Evolutionary conservation across 2,888 invertebrate species (phyloP), one percentile per base, ranked within the genome.

Genomic region (Eupithecia exiguata): DNA sequence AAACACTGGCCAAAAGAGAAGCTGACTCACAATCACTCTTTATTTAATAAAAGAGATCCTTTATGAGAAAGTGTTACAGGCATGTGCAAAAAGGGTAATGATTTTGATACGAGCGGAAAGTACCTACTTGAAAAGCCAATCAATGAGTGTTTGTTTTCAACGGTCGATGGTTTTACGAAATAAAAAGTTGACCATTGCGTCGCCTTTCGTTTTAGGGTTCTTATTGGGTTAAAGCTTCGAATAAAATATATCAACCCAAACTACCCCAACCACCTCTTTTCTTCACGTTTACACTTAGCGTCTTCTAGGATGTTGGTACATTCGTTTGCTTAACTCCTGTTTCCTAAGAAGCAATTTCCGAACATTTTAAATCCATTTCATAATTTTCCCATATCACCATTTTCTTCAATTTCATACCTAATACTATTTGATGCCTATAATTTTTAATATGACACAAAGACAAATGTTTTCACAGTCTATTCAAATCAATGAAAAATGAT

Each of bases 31-130:
- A 75, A 67, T 70, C 63, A 72, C 36, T 71, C 74, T 71, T 75
- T 75, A 72, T 74, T 67, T 71, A 69, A 62, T 63, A 14, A 25
- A 38, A 66, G 66, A 40, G 65, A 5, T 66, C 66, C 66, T 66
- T 66, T 66, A 66, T 40, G 66, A 36, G 46, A 70, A 68, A 77
- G 61, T 74, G 72, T 72, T 70, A 71, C 71, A 46, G 35, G 49
- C 74, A 74, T 77, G 68, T 72, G 77, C 77, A 74, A 70, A 74
- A 74, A 73, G 68, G 67, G 69, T 65, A 46, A 71, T 71, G 69
- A 53, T 68, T 71, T 68, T 72, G 53, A 63, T 74, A 68, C 66
- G 68, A n/a, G 9, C 21, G 21, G 25, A 7, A 38, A n/a, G 14
- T 65, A 65, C 7, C 7, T 35, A 63, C 63, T 21, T n/a, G 38